Percentiles rank a stretch among this genome's conserved stretches.
Evolutionary conservation across 1,140 invertebrate genomes (phyloP).

Genomic region (Pectinophora gossypiella): DNA sequence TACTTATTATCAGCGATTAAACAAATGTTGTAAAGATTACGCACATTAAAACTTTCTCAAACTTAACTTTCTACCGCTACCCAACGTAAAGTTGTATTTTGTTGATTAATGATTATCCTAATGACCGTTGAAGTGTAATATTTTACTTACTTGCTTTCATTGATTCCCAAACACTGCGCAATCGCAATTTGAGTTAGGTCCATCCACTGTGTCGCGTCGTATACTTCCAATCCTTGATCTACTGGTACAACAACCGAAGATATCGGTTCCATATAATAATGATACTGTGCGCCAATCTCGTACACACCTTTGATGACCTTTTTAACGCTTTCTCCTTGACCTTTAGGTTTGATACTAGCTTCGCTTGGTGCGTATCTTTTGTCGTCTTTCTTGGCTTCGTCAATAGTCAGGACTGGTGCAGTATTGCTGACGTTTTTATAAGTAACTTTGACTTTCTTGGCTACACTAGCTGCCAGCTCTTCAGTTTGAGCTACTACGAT

Average conservation of each 20-base stretch:
- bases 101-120: no score
- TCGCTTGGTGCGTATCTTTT: slow-evolving; percentile 35
- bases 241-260: slow-evolving; percentile 78
- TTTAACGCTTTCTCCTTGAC: slow-evolving; percentile 51
- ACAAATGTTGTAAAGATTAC: no score
- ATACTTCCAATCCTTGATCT: slow-evolving; percentile 79
- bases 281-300: slow-evolving; percentile 58
- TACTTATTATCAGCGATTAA: no score
- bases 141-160: slow-evolving; percentile 52
- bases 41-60: no score
- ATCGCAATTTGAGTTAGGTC: slow-evolving; percentile 79
- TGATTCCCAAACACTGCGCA: slow-evolving; percentile 74
- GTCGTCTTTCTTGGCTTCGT: slow-evolving; percentile 47
- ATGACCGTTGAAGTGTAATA: no score
- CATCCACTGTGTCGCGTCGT: slow-evolving; percentile 80
- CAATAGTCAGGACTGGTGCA: slow-evolving; percentile 51
- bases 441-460: slow-evolving; percentile 80
- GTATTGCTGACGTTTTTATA: slow-evolving; percentile 72
- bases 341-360: slow-evolving; percentile 45
- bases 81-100: no score
- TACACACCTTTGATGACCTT: slow-evolving; percentile 53
- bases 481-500: slow-evolving; percentile 81
- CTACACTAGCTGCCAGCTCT: slow-evolving; percentile 78
- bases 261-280: slow-evolving; percentile 77
- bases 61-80: no score